A percentile compares a stretch with the other conserved stretches of the same genome.
phyloP scores from a whole-genome alignment of 2,113 vertebrate species.

The Puffinus mauretanicus region DNA sequence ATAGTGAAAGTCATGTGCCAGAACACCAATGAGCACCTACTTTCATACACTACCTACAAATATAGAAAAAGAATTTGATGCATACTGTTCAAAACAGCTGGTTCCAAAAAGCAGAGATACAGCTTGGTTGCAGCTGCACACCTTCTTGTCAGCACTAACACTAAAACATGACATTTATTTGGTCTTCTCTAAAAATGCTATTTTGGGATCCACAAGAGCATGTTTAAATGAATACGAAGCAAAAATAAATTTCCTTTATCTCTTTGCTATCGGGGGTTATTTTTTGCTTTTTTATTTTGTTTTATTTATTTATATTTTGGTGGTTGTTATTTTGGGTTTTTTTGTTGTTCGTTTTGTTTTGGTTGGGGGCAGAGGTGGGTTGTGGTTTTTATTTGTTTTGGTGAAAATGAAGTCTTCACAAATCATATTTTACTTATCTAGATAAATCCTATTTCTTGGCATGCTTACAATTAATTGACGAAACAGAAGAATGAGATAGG shows the following conservation, averaged over 20 bases:
- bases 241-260: background rate
- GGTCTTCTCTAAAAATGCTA: background rate
- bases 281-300: background rate
- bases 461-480: background rate
- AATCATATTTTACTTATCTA: background rate
- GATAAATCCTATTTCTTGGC: conserved; percentile 1
- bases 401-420: background rate
- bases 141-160: background rate
- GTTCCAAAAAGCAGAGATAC: background rate
- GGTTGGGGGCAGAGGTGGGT: background rate
- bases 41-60: background rate
- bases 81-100: background rate
- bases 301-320: background rate
- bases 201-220: background rate
- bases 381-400: background rate
- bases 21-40: background rate
- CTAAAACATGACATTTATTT: background rate
- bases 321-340: background rate
- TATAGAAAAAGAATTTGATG: background rate
- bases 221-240: background rate
- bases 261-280: background rate
- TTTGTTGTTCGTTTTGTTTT: background rate
- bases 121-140: background rate
- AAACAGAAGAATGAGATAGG: conserved; percentile 9
- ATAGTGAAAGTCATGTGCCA: background rate